A percentile compares a stretch with the other conserved stretches of the same genome.
Evolutionary conservation across 2,113 vertebrate genomes (phyloP).

Genomic region (Chlamydotis undulata): DNA sequence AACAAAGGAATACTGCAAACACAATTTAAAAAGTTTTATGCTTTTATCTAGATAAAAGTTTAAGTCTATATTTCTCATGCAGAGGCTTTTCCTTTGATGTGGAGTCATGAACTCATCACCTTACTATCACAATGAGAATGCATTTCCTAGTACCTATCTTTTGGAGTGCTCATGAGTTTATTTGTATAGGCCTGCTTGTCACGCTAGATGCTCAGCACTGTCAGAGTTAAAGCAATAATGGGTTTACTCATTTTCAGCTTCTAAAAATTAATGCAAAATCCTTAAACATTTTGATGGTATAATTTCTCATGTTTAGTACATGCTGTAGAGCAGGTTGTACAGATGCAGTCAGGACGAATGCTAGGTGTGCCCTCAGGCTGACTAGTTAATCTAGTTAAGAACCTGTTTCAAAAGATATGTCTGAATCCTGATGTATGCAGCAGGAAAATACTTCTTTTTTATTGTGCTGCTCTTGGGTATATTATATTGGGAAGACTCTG

Average conservation of each 20-base stretch:
- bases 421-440: not conserved
- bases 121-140: not conserved
- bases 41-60: not conserved
- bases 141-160: not conserved
- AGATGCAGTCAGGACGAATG: not conserved
- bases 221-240: not conserved
- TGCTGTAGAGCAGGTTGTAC: not conserved
- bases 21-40: not conserved
- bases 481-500: not conserved
- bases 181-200: not conserved
- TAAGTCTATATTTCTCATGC: not conserved
- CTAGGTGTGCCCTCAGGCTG: conserved; percentile 4
- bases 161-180: not conserved
- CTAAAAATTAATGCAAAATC: not conserved
- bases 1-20: not conserved
- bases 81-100: not conserved
- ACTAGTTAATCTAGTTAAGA: conserved; percentile 53
- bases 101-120: not conserved
- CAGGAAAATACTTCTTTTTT: conserved; percentile 33
- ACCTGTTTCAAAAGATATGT: not conserved
- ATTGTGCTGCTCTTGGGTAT: conserved; percentile 5
- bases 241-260: not conserved
- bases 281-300: not conserved
- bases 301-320: conserved; percentile 7
- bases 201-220: not conserved